Conservation (phyloP, 1,140 invertebrate genomes). For the Apolygus lucorum region DNA sequence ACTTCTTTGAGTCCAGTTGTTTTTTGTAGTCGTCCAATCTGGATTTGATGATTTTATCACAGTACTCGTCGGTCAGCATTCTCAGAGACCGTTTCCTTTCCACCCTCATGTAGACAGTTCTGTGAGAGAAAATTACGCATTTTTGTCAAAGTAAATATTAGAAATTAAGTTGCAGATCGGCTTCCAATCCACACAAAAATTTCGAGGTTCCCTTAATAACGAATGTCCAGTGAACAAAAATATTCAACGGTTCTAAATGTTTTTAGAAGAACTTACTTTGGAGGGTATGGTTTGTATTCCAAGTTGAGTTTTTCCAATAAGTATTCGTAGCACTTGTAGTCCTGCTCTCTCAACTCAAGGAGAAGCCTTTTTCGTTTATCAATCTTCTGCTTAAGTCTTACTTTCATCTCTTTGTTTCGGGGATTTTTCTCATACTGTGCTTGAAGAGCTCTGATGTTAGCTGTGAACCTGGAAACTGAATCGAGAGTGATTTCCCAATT, state of each 20-base stretch:
- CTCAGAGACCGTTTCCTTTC: conserved; percentile 54
- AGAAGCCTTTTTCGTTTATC: conserved; percentile 64
- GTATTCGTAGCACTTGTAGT: conserved; percentile 81
- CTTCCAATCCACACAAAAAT: no score
- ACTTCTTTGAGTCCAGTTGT: conserved; percentile 55
- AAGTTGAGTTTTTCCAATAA: conserved; percentile 70
- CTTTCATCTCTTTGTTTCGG: conserved; percentile 45
- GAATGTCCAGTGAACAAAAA: background rate
- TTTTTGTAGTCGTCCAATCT: conserved; percentile 54
- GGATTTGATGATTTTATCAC: conserved; percentile 51
- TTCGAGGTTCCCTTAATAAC: background rate
- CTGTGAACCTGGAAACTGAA: conserved; percentile 48
- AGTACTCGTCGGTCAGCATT: conserved; percentile 55
- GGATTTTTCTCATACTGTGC: conserved; percentile 43
- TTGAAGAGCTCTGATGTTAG: conserved; percentile 47
- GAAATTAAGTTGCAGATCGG: no score
- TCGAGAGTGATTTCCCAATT: background rate
- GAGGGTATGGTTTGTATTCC: conserved; percentile 56
- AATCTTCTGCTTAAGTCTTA: conserved; percentile 58
- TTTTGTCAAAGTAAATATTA: no score
- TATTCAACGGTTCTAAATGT: background rate
- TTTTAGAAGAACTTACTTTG: conserved; percentile 4
- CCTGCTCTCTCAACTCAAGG: conserved; percentile 55
- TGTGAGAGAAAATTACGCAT: conserved; percentile 18
- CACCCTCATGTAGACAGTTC: conserved; percentile 23